Evolutionary conservation across 2,797 vertebrate species (phyloP).

Genomic region (Sebastiscus tertius): DNA sequence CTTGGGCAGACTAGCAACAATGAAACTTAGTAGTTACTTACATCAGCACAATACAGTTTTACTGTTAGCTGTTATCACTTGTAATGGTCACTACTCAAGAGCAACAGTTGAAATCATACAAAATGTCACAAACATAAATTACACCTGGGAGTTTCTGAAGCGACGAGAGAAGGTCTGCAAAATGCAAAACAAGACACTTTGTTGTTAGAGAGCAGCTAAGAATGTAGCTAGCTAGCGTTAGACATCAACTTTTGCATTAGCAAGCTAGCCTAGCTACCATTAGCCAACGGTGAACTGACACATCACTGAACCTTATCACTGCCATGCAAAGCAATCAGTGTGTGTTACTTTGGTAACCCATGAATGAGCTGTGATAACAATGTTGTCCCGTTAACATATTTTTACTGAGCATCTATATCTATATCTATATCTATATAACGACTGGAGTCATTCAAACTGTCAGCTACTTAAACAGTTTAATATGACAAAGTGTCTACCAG

Average conservation of each 20-base stretch:
- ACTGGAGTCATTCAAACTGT: not conserved
- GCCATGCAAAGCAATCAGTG: conserved; percentile 15
- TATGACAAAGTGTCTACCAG: not conserved
- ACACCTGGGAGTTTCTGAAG: not conserved
- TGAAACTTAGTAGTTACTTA: not conserved
- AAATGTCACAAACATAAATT: not conserved
- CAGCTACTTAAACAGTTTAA: conserved; percentile 3
- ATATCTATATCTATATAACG: too few species aligned
- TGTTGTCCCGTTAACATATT: not conserved
- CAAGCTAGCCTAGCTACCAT: conserved; percentile 31
- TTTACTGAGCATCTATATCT: not conserved
- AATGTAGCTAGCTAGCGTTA: not conserved
- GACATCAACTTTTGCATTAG: conserved; percentile 45
- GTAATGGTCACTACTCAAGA: not conserved
- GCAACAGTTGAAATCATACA: conserved; percentile 34
- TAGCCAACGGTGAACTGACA: conserved; percentile 62
- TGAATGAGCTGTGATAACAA: not conserved
- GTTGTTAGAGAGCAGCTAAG: not conserved
- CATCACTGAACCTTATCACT: conserved; percentile 50
- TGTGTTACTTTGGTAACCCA: not conserved
- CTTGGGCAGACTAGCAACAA: not conserved
- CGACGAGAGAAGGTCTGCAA: not conserved
- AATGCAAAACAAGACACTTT: not conserved
- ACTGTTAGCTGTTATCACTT: not conserved
- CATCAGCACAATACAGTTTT: not conserved